Base-by-base conservation (phyloP, 2,113 vertebrate species). In the Microtus ochrogaster region DNA sequence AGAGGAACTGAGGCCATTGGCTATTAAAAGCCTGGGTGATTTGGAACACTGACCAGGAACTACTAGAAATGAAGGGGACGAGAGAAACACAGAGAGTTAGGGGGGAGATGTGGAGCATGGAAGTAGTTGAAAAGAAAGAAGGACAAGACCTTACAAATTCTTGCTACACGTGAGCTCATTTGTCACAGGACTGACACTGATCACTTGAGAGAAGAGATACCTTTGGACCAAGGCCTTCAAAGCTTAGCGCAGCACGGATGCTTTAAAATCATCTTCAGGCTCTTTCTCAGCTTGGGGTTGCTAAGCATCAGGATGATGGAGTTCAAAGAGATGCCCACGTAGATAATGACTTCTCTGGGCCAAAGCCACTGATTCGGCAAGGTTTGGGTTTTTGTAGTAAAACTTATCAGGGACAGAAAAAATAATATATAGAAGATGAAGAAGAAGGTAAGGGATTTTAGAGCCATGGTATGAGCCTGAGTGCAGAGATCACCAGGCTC, bases 371-470 rank as follows among this genome's bases (percentile, higher is more conserved):
- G 0, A 52, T 65, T 77, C 77, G n/a, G 73, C 13, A 89, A 52
- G 41, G 36, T 7, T 55, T 44, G 44, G 49, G 39, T 74, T 0
- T 78, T 96, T 14, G 85, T 0, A 8, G 9, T 1, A 36, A 90
- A 36, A 22, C 97, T 36, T 44, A 97, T 47, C 94, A 98, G 79
- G 55, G 83, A 85, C 87, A 92, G 6, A 61, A 97, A 97, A 82
- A 92, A 90, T 0, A 49, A 97, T 19, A 92, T 52, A 47, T 94
- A 97, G 0, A 97, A 30, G 44, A 97, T 36, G 28, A 98, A 91
- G 83, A 98, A 98, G 96, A 96, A 97, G 73, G 93, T 36, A 79
- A 98, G 92, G 1, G 96, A 96, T 94, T 98, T 98, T 63, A 98
- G 93, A 47, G 73, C 93, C 83, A 13, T 26, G n/a, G 92, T 39